phyloP scores from a whole-genome alignment of 2,797 vertebrate species.

The Ispidina lecontei region DNA sequence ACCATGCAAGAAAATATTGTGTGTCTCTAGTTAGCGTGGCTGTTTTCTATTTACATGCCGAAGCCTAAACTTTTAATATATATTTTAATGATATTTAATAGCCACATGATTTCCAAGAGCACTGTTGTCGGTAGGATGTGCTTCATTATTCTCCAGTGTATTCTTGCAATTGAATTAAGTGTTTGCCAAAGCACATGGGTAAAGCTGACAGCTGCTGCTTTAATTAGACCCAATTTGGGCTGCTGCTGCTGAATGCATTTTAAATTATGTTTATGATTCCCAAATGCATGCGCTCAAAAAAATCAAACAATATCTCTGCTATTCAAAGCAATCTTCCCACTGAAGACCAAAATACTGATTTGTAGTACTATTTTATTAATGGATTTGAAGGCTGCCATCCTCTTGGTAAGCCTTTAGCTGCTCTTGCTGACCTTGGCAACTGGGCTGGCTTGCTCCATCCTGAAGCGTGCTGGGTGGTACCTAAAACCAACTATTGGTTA shows the following conservation, averaged over 20 bases:
- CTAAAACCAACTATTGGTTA: background rate
- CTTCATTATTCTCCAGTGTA: conserved; percentile 51
- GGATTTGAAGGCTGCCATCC: background rate
- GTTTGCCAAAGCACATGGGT: conserved; percentile 54
- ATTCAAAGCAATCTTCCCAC: conserved; percentile 28
- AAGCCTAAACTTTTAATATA: conserved; percentile 62
- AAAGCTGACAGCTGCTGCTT: conserved; percentile 61
- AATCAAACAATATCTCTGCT: conserved; percentile 61
- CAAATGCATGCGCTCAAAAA: conserved; percentile 61
- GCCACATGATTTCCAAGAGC: conserved; percentile 28
- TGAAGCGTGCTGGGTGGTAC: background rate
- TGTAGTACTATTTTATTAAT: conserved; percentile 33
- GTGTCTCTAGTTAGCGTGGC: background rate
- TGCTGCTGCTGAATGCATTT: conserved; percentile 68
- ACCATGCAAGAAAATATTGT: background rate
- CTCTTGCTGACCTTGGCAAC: background rate
- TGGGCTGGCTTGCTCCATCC: background rate
- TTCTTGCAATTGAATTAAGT: conserved; percentile 65
- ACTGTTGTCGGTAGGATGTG: conserved; percentile 1
- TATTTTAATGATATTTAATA: conserved; percentile 44
- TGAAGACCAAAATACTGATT: conserved; percentile 58
- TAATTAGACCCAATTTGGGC: conserved; percentile 54
- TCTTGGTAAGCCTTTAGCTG: background rate
- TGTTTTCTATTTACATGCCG: conserved; percentile 56
- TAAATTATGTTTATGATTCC: conserved; percentile 72